Conservation (phyloP, 2,888 invertebrate species). For the Trilocha varians region DNA sequence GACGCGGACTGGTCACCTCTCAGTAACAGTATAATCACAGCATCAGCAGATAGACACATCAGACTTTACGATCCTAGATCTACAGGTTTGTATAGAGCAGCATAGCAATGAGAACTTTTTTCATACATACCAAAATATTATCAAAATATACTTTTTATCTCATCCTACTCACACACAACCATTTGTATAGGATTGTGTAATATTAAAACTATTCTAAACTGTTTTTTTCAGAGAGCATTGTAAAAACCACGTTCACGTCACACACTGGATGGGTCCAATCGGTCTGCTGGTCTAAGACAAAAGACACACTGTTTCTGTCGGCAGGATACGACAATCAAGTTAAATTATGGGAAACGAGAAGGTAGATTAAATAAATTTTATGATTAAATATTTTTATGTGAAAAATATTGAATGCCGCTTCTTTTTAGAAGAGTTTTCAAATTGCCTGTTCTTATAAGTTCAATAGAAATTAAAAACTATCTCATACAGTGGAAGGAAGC, state of each 20-base stretch:
- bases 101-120: too few relatives aligned
- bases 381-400: not conserved
- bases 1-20: constrained; percentile 87
- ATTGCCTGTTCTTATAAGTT: too few relatives aligned
- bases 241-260: constrained; percentile 87
- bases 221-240: constrained; percentile 82
- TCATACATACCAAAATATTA: too few relatives aligned
- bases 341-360: constrained; percentile 97
- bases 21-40: constrained; percentile 83
- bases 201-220: too few relatives aligned
- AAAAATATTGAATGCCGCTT: not conserved
- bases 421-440: not conserved
- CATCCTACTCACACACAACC: too few relatives aligned
- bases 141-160: too few relatives aligned
- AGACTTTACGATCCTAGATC: constrained; percentile 94
- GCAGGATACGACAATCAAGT: constrained; percentile 92
- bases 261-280: constrained; percentile 95
- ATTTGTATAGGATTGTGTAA: too few relatives aligned
- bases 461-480: too few relatives aligned
- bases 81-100: constrained; percentile 80
- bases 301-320: constrained; percentile 90
- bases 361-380: constrained; percentile 56
- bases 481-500: too few relatives aligned
- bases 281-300: constrained; percentile 89
- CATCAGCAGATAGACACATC: constrained; percentile 92